Conservation (phyloP, 2,797 vertebrate genomes). For the Gallinago stenura region DNA sequence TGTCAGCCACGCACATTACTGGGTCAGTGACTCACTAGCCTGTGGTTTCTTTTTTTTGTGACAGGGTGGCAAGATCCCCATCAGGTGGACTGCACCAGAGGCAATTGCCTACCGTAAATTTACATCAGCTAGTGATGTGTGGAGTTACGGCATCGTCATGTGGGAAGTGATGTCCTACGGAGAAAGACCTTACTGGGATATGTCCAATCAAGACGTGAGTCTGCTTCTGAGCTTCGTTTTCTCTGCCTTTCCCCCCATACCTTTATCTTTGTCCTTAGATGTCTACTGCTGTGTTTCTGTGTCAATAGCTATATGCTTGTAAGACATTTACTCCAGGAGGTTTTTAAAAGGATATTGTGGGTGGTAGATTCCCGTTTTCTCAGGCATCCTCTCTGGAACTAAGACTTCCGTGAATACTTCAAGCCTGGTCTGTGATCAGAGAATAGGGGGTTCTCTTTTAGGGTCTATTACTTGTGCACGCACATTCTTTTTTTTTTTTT, state of each 20-base stretch:
- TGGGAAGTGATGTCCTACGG: conserved; percentile 99
- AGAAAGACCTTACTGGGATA: conserved; percentile 97
- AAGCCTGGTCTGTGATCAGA: background rate
- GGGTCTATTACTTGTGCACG: background rate
- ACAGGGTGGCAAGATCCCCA: conserved; percentile 97
- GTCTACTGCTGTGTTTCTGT: background rate
- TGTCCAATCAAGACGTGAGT: conserved; percentile 99
- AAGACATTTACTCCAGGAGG: background rate
- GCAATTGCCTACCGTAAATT: conserved; percentile 98
- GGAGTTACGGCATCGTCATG: conserved; percentile 99
- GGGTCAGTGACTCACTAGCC: background rate
- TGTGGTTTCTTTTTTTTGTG: conserved; percentile 5
- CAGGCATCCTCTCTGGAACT: background rate
- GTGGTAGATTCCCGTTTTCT: background rate
- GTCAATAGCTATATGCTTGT: rapidly evolving
- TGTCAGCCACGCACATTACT: background rate
- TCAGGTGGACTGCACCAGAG: conserved; percentile 98
- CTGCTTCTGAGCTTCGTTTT: background rate
- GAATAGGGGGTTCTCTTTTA: background rate
- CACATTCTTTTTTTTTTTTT: background rate
- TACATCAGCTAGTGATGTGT: conserved; percentile 96
- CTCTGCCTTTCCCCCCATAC: rapidly evolving
- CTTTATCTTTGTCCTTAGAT: background rate
- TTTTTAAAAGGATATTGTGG: background rate
- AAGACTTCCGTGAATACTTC: background rate